These are phyloP conservation scores for Ethmia dodecea DNA, from an alignment of 2,888 invertebrate genomes.

Conservation along the genomic window DNA sequence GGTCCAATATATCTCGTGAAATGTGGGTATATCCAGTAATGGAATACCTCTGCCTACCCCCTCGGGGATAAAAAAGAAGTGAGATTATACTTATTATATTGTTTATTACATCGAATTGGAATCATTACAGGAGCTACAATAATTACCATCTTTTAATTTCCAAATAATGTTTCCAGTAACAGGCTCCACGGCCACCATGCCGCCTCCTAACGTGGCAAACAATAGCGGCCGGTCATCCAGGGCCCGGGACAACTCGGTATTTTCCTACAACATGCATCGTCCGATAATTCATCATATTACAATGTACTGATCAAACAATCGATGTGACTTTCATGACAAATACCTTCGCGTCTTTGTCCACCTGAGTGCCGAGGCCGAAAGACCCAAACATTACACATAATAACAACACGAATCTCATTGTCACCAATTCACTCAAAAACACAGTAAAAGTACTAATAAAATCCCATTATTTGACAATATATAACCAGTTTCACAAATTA, in stretches of 20 bases:
- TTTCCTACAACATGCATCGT: constrained; percentile 61
- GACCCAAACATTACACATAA: constrained; percentile 48
- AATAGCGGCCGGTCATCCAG: constrained; percentile 85
- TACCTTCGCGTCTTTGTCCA: constrained; percentile 58
- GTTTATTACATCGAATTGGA: no score
- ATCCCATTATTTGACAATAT: constrained; percentile 31
- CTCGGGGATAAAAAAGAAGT: no score
- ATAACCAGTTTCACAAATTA: no score
- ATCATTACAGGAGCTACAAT: no score
- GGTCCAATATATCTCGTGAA: no score
- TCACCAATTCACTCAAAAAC: constrained; percentile 23
- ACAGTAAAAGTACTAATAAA: constrained; percentile 13
- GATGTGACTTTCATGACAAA: constrained; percentile 27
- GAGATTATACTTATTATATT: no score
- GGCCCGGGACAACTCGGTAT: constrained; percentile 82
- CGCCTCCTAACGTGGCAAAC: constrained; percentile 95
- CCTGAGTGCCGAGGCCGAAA: constrained; percentile 43
- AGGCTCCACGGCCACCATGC: constrained; percentile 93
- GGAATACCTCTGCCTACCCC: no score
- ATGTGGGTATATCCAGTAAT: no score
- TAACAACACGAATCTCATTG: constrained; percentile 47
- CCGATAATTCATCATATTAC: constrained; percentile 15
- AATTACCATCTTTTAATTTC: constrained; percentile 94
- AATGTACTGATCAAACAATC: constrained; percentile 28
- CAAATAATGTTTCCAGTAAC: constrained; percentile 91